phyloP scores from a whole-genome alignment of 2,113 vertebrate genomes.

The Xenopus laevis region DNA sequence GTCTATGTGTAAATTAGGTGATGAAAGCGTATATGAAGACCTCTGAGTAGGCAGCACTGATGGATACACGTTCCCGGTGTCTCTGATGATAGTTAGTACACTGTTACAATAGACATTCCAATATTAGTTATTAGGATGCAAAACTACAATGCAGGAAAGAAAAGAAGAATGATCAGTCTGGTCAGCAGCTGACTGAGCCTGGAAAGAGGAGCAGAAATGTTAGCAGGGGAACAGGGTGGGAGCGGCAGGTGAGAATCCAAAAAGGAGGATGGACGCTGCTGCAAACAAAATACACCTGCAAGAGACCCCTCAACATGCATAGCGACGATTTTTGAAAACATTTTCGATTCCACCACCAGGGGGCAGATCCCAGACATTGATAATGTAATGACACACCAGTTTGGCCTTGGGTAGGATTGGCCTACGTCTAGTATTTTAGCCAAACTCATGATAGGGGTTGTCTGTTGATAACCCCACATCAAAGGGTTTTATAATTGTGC shows the following conservation, averaged over 20 bases:
- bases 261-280: neutral
- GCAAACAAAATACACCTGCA: conserved; percentile 31
- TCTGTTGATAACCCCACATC: no score
- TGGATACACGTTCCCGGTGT: neutral
- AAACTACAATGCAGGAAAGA: conserved; percentile 1
- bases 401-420: no score
- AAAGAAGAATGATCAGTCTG: neutral
- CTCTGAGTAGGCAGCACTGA: no score
- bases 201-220: conserved; percentile 25
- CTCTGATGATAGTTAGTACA: neutral
- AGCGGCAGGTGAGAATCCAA: neutral
- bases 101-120: neutral
- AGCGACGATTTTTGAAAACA: neutral
- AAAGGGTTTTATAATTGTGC: no score
- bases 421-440: no score
- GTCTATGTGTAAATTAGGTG: no score
- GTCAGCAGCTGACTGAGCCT: conserved; percentile 6
- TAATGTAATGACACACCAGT: no score
- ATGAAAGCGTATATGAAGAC: no score
- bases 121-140: neutral
- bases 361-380: neutral
- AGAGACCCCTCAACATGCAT: conserved; percentile 7
- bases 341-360: conserved; percentile 8
- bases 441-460: no score
- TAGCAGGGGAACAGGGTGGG: conserved; percentile 1